A percentile compares a stretch with the other conserved stretches of the same genome.
Evolutionary conservation across 2,888 invertebrate species (phyloP).

Genomic region (Zhuqinia jingwanae): DNA sequence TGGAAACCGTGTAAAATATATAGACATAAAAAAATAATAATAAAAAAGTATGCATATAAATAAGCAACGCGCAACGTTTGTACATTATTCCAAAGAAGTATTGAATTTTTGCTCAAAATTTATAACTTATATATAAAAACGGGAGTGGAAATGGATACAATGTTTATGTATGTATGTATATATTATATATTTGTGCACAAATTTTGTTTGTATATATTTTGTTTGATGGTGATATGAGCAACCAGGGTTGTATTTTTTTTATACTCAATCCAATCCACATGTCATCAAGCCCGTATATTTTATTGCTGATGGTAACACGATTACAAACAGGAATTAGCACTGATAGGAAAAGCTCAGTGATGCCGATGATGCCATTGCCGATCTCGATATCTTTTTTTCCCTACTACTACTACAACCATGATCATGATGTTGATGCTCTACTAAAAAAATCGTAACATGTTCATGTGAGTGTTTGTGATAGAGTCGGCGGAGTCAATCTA

Average conservation of each 20-base stretch:
- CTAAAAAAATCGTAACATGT: conserved; percentile 10
- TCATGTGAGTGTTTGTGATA: neutral
- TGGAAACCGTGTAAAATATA: neutral
- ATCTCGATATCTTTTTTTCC: conserved; percentile 23
- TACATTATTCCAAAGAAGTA: neutral
- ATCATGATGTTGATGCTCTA: conserved; percentile 20
- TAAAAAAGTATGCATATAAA: neutral
- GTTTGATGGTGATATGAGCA: conserved; percentile 5
- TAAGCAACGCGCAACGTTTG: neutral
- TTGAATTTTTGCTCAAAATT: conserved; percentile 7
- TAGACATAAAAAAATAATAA: no score
- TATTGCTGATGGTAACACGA: conserved; percentile 71
- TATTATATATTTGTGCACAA: neutral
- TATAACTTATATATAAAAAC: conserved; percentile 19
- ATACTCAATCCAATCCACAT: conserved; percentile 51
- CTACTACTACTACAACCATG: no score
- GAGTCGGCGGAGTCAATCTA: conserved; percentile 28
- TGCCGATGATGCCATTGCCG: conserved; percentile 52
- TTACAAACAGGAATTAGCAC: conserved; percentile 73
- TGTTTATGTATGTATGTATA: neutral
- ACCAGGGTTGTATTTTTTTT: conserved; percentile 7
- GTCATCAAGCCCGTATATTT: conserved; percentile 73
- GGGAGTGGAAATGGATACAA: neutral
- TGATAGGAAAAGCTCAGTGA: conserved; percentile 58
- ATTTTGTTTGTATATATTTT: neutral